Base-by-base conservation (phyloP, 2,113 vertebrate genomes). In the Elephantulus edwardii region DNA sequence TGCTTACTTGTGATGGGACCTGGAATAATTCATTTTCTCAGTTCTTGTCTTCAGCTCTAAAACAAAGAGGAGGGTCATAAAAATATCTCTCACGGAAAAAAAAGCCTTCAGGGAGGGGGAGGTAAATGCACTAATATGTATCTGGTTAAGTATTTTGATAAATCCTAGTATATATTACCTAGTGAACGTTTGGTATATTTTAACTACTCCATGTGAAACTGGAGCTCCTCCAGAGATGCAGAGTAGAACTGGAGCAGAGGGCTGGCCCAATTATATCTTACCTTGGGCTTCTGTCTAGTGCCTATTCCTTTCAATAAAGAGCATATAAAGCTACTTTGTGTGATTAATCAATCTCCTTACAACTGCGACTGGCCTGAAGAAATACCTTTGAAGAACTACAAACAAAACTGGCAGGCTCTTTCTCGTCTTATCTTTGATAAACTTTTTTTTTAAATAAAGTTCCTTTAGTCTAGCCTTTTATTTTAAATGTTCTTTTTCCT, bases 401-500 rank as follows among this genome's bases (percentile, higher is more conserved):
- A 91, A 95, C 50, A 90, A 85, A 88, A 86, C 12, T 77, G 26
- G 52, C 86, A 81, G 66, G 48, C 22, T 30, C 91, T 58, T 30
- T 17, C 24, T 38, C 28, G 52, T 86, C 28, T 14, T 33, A 60
- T 91, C 42, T 89, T 84, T 62, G 48, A 79, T 52, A 33, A 56
- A 78, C 42, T 56, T 95, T 72, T n/a, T n/a, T n/a, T n/a, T 88
- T 42, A 86, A 91, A 91, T 80, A 88, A 87, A 77, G 64, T 40
- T 86, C 58, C 91, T 20, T 86, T 24, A 42, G 26, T 88, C 58
- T 46, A 64, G 82, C 50, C 44, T 88, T 93, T 83, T 35, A 84
- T 81, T 89, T 94, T 71, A 92, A 88, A 88, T 79, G 38, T 46
- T 95, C 75, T 94, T n/a, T n/a, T n/a, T n/a, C n/a, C 44, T 60